Conservation (phyloP, 2,888 invertebrate species). For the Antheraea assamensis region DNA sequence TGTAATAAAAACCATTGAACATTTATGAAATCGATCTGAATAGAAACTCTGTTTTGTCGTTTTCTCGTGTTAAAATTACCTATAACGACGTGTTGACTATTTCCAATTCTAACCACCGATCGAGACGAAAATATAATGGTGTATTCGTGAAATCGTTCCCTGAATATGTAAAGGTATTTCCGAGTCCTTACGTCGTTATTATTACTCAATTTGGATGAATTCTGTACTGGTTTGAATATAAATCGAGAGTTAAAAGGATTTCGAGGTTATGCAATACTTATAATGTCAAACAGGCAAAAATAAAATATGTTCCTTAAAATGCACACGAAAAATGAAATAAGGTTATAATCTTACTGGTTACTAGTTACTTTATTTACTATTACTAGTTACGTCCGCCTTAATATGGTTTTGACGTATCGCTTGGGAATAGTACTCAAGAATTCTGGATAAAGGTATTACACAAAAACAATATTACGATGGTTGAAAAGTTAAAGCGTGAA, state of each 20-base stretch:
- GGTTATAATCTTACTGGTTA: too few species aligned
- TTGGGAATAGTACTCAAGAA: too few species aligned
- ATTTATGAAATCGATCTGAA: not conserved
- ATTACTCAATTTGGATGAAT: not conserved
- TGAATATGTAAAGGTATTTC: slow-evolving; percentile 1
- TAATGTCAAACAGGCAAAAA: not conserved
- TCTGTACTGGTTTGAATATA: not conserved
- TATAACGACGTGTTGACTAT: slow-evolving; percentile 1
- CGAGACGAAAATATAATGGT: not conserved
- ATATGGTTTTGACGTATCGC: too few species aligned
- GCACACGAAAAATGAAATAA: too few species aligned
- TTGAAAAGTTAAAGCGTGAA: too few species aligned
- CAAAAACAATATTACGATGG: too few species aligned
- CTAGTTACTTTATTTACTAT: too few species aligned
- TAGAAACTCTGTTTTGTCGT: not conserved
- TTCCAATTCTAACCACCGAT: not conserved
- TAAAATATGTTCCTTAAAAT: too few species aligned
- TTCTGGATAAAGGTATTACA: too few species aligned
- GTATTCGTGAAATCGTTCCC: not conserved
- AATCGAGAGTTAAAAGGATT: not conserved
- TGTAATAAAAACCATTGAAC: not conserved
- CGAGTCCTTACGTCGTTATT: slow-evolving; percentile 5
- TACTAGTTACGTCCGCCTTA: too few species aligned
- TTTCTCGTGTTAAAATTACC: not conserved
- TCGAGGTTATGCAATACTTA: not conserved